Evolutionary conservation across 2,797 vertebrate genomes (phyloP).

Genomic region (Squalus acanthias): DNA sequence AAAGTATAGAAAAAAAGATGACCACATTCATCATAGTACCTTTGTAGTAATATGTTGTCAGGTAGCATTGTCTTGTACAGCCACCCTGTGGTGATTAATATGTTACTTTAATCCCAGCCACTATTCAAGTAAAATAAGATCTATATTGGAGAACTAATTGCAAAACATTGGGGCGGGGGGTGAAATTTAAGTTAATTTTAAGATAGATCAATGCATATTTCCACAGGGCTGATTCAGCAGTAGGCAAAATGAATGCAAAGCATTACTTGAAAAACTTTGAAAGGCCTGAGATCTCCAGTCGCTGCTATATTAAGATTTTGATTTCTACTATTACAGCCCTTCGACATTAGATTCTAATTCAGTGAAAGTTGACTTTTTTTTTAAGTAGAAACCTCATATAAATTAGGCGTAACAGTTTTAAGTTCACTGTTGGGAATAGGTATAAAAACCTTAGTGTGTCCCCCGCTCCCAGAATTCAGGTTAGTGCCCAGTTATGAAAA

Average conservation of each 20-base stretch:
- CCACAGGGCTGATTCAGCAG: neutral
- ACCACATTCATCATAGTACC: neutral
- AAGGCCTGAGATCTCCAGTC: neutral
- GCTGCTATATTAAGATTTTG: neutral
- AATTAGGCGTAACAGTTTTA: slow-evolving; percentile 17
- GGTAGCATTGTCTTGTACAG: slow-evolving; percentile 9
- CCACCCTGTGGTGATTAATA: slow-evolving; percentile 21
- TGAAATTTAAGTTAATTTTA: neutral
- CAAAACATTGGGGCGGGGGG: neutral
- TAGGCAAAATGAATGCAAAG: neutral
- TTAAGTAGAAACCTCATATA: slow-evolving; percentile 14
- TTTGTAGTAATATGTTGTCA: neutral
- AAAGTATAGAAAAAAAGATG: neutral
- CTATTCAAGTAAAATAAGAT: neutral
- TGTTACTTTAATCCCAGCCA: neutral
- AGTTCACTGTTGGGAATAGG: slow-evolving; percentile 16
- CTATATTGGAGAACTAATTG: neutral
- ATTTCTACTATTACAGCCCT: neutral
- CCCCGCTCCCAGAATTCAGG: neutral
- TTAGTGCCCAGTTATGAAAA: slow-evolving; percentile 20
- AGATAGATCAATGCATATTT: neutral
- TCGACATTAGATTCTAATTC: neutral
- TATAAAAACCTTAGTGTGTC: slow-evolving; percentile 34
- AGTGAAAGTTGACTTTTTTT: neutral
- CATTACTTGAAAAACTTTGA: neutral